Evolutionary conservation across 2,113 vertebrate genomes (phyloP).

Genomic region (Nibea coibor): DNA sequence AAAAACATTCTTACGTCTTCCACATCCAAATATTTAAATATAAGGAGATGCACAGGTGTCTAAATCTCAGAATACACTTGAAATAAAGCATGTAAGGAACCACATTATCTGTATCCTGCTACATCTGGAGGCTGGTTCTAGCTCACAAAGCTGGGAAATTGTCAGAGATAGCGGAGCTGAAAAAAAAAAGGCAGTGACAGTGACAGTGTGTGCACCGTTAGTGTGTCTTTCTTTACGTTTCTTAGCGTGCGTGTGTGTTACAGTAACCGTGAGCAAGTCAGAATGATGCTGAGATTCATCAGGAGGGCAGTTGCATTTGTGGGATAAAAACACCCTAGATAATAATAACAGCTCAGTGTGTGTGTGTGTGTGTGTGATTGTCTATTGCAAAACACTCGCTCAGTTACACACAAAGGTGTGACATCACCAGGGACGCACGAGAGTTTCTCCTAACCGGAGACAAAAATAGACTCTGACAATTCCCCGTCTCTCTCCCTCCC

Average conservation of each 20-base stretch:
- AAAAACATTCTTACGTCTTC: neutral
- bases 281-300: neutral
- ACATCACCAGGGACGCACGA: slow-evolving; percentile 53
- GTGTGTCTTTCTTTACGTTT: neutral
- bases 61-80: neutral
- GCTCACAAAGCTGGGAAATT: slow-evolving; percentile 34
- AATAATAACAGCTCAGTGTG: slow-evolving; percentile 23
- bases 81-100: slow-evolving; percentile 5
- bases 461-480: slow-evolving; percentile 43
- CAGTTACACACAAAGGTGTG: slow-evolving; percentile 55
- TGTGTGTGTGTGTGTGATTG: neutral
- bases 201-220: neutral
- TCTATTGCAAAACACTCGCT: slow-evolving; percentile 49
- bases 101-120: slow-evolving; percentile 1
- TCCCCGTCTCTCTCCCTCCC: slow-evolving; percentile 12
- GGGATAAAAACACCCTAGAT: slow-evolving; percentile 3
- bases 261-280: slow-evolving; percentile 7
- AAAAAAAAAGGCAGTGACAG: neutral
- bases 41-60: neutral
- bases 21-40: neutral
- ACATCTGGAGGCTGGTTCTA: slow-evolving; percentile 33
- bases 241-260: neutral
- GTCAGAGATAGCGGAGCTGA: neutral
- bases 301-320: neutral
- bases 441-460: slow-evolving; percentile 54